Conservation (phyloP, 2,113 vertebrate genomes). For the Egretta garzetta region DNA sequence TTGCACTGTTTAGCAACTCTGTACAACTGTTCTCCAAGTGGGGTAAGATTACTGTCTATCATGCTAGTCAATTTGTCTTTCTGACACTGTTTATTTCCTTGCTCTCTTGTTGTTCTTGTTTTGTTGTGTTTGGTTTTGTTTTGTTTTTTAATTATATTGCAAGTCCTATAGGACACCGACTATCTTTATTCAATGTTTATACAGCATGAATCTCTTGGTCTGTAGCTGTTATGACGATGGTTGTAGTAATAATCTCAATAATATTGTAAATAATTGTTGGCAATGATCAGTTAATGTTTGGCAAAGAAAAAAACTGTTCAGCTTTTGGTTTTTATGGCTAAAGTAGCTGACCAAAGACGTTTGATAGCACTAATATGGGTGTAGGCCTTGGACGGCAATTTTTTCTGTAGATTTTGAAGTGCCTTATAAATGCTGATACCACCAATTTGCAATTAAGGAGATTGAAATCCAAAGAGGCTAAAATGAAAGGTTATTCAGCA, state of each 20-base stretch:
- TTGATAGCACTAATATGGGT: background rate
- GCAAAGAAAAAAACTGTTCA: background rate
- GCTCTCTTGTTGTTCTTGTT: background rate
- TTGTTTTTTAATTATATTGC: background rate
- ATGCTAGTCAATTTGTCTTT: background rate
- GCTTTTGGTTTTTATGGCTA: background rate
- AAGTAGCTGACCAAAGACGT: background rate
- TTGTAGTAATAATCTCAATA: background rate
- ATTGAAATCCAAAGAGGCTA: background rate
- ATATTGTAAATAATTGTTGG: background rate
- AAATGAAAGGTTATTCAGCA: background rate
- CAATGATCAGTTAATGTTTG: background rate
- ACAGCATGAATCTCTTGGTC: background rate
- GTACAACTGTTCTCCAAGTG: background rate
- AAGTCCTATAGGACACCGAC: background rate
- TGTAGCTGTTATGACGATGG: background rate
- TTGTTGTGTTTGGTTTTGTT: background rate
- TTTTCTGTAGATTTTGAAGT: background rate
- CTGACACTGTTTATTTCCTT: background rate
- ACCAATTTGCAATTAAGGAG: background rate
- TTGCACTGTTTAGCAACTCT: background rate
- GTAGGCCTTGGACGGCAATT: background rate
- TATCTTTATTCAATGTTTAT: background rate
- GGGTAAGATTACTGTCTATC: background rate
- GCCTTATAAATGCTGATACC: background rate